Evolutionary conservation across 1,140 invertebrate genomes (phyloP).

Genomic region (Hylyphantes graminicola): DNA sequence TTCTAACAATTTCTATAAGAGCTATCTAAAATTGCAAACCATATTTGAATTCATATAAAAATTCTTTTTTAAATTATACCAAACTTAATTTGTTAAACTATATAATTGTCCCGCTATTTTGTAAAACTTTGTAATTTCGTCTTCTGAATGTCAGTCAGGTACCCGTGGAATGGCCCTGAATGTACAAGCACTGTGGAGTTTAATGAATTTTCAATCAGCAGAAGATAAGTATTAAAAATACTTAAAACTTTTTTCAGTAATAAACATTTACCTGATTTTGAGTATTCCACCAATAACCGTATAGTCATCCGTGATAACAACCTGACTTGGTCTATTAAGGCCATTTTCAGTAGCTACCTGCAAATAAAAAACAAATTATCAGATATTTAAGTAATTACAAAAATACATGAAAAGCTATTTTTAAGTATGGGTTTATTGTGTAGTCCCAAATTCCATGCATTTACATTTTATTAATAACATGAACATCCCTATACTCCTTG

Average conservation of each 20-base stretch:
- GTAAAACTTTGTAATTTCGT: too few species aligned
- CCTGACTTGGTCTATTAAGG: constrained; percentile 16
- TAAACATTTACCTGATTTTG: constrained; percentile 38
- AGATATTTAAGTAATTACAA: not conserved
- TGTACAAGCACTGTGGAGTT: too few species aligned
- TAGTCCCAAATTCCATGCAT: not conserved
- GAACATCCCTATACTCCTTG: too few species aligned
- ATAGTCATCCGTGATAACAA: constrained; percentile 57
- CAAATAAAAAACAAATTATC: constrained; percentile 19
- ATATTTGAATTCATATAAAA: too few species aligned
- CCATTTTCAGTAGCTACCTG: constrained; percentile 31
- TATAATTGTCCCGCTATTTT: too few species aligned
- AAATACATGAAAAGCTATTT: not conserved
- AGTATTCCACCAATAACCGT: constrained; percentile 42
- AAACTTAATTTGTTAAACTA: too few species aligned
- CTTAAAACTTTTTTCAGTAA: not conserved
- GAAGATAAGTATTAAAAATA: not conserved
- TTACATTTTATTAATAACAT: too few species aligned
- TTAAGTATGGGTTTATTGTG: not conserved
- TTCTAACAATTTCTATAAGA: too few species aligned
- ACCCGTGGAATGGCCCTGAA: too few species aligned
- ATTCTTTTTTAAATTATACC: too few species aligned
- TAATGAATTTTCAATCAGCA: not conserved
- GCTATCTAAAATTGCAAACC: too few species aligned
- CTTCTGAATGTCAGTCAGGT: too few species aligned